Conservation (phyloP, 2,888 invertebrate species). For the Hydropsyche betteni region DNA sequence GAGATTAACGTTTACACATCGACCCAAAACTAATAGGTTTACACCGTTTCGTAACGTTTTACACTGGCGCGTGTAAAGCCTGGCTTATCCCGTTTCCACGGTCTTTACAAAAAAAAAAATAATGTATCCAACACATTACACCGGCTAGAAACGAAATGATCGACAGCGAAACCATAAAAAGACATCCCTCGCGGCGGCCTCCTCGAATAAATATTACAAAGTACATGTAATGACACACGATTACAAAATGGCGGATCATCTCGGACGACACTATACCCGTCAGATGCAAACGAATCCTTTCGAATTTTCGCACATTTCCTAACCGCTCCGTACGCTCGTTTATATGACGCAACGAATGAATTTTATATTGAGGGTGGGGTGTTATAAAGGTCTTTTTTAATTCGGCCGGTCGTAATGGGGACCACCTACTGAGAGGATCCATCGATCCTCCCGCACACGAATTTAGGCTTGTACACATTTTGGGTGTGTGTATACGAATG, state of each 20-base stretch:
- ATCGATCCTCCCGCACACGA: no score
- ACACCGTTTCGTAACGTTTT: neutral
- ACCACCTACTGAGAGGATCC: slow-evolving; percentile 20
- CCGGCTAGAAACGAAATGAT: neutral
- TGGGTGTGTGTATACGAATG: no score
- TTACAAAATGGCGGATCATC: slow-evolving; percentile 20
- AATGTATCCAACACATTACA: no score
- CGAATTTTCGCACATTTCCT: no score
- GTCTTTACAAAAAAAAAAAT: no score
- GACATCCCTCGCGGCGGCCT: neutral
- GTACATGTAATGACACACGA: slow-evolving; percentile 23
- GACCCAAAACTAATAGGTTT: no score
- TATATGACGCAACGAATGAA: neutral
- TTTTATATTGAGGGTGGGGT: slow-evolving; percentile 19
- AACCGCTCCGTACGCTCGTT: no score
- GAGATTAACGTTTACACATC: no score
- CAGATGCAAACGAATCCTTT: no score
- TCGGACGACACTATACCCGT: no score
- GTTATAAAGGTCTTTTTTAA: slow-evolving; percentile 23
- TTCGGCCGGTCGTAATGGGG: slow-evolving; percentile 26
- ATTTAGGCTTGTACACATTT: no score
- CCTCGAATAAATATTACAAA: neutral
- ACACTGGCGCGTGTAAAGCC: slow-evolving; percentile 12
- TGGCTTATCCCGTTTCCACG: slow-evolving; percentile 10
- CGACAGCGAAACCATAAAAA: slow-evolving; percentile 9